Percentiles rank a stretch among this genome's conserved stretches.
phyloP scores from a whole-genome alignment of 2,888 invertebrate genomes.

The Zhengitettix transpicula region DNA sequence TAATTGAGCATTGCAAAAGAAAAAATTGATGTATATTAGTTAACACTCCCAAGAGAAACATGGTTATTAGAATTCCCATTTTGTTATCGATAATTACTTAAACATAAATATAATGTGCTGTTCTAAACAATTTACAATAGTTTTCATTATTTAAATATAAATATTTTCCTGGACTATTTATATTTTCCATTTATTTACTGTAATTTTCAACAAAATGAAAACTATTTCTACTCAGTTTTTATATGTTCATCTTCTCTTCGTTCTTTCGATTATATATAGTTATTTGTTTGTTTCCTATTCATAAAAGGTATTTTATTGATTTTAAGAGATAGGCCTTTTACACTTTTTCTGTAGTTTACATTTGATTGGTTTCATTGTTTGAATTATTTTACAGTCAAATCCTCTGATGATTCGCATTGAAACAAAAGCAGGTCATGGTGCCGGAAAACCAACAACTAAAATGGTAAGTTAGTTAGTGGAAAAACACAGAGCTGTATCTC shows the following conservation, averaged over 20 bases:
- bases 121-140: no score
- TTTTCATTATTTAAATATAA: no score
- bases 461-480: slow-evolving; percentile 36
- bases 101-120: no score
- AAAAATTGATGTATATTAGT: no score
- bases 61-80: no score
- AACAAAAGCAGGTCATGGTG: slow-evolving; percentile 92
- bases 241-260: background rate
- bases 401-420: slow-evolving; percentile 83
- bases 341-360: background rate
- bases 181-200: no score
- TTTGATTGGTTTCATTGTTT: background rate
- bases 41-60: no score
- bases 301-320: background rate
- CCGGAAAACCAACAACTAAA: slow-evolving; percentile 92
- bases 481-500: background rate
- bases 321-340: background rate
- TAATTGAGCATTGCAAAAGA: no score
- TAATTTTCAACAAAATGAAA: no score
- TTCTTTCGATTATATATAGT: background rate
- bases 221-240: no score
- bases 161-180: no score
- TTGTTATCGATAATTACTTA: no score
- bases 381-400: slow-evolving; percentile 36
- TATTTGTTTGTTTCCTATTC: background rate